A percentile compares a stretch with the other conserved stretches of the same genome.
phyloP scores from a whole-genome alignment of 1,140 invertebrate species.

The Meloidogyne exigua region DNA sequence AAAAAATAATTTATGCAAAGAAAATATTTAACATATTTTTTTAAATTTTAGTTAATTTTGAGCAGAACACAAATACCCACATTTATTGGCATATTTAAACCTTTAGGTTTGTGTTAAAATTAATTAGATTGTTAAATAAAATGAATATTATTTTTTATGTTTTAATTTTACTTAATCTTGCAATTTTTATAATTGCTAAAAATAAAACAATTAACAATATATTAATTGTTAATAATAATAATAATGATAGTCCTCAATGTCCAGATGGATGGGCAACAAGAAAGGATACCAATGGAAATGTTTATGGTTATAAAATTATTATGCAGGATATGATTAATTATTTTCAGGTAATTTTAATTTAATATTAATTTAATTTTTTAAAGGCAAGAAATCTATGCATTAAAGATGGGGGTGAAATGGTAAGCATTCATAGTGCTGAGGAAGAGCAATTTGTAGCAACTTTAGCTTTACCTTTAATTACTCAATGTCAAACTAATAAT shows the following conservation, averaged over 20 bases:
- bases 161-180: too few species aligned
- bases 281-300: not conserved
- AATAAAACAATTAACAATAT: too few species aligned
- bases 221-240: not conserved
- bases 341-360: not conserved
- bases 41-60: too few species aligned
- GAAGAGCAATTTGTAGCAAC: not conserved
- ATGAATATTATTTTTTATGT: too few species aligned
- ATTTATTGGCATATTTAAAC: too few species aligned
- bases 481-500: not conserved
- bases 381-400: not conserved
- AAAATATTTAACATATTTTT: too few species aligned
- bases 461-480: not conserved
- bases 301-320: not conserved
- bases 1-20: too few species aligned
- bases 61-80: too few species aligned
- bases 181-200: too few species aligned
- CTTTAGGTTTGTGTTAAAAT: too few species aligned
- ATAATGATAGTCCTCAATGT: not conserved
- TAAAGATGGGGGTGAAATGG: not conserved
- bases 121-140: too few species aligned
- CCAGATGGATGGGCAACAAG: not conserved
- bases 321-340: constrained; percentile 1
- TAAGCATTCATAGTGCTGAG: not conserved
- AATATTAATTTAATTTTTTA: too few species aligned